phyloP scores from a whole-genome alignment of 2,888 invertebrate genomes.

The Caradrina kadenii region DNA sequence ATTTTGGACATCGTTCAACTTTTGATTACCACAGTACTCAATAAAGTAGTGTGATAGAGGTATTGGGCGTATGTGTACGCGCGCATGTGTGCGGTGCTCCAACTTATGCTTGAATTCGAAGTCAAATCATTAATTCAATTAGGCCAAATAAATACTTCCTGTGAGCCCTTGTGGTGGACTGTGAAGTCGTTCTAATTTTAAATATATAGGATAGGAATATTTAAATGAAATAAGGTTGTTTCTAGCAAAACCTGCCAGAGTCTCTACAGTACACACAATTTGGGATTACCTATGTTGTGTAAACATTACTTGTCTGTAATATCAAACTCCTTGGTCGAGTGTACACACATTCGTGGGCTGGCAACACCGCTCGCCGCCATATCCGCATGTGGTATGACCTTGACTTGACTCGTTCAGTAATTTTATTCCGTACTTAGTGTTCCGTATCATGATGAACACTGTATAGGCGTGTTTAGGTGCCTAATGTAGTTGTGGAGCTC shows the following conservation, averaged over 20 bases:
- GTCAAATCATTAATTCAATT: too few relatives aligned
- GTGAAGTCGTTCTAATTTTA: too few relatives aligned
- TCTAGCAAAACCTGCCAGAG: too few relatives aligned
- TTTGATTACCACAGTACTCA: not conserved
- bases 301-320: conserved; percentile 1
- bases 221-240: too few relatives aligned
- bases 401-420: conserved; percentile 80
- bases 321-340: conserved; percentile 8
- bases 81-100: too few relatives aligned
- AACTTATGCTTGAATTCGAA: too few relatives aligned
- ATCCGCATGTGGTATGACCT: conserved; percentile 84
- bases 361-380: conserved; percentile 79
- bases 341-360: conserved; percentile 70
- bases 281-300: not conserved
- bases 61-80: too few relatives aligned
- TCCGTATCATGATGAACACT: conserved; percentile 84
- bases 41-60: too few relatives aligned
- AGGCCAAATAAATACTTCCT: too few relatives aligned
- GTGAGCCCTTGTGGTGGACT: too few relatives aligned
- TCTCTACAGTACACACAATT: not conserved
- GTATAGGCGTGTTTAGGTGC: conserved; percentile 71
- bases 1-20: not conserved
- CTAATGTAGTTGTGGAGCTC: conserved; percentile 62
- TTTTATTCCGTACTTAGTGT: conserved; percentile 84
- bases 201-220: too few relatives aligned